Percentiles rank a stretch among this genome's conserved stretches.
Conservation (phyloP, 2,888 invertebrate species). For the Crepidodera aurea region DNA sequence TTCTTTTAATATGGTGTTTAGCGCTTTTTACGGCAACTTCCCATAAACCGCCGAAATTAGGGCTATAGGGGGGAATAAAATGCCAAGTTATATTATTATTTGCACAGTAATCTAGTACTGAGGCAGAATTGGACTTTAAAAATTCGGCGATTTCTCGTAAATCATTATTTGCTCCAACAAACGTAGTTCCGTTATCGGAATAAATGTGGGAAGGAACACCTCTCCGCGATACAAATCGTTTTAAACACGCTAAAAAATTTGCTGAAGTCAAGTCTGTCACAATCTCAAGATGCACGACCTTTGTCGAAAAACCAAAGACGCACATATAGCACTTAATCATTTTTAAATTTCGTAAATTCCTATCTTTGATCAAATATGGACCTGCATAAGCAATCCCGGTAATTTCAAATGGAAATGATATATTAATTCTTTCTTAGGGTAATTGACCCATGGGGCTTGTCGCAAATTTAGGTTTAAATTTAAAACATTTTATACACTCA, state of each 20-base stretch:
- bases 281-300: constrained; percentile 11
- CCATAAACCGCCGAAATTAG: constrained; percentile 40
- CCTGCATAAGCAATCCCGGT: constrained; percentile 30
- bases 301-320: constrained; percentile 8
- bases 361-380: background rate
- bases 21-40: constrained; percentile 35
- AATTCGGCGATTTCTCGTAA: constrained; percentile 11
- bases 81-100: constrained; percentile 17
- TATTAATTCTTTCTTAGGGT: constrained; percentile 14
- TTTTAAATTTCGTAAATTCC: background rate
- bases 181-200: constrained; percentile 13
- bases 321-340: constrained; percentile 12
- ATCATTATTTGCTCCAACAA: background rate
- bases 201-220: constrained; percentile 14
- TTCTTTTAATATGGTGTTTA: background rate
- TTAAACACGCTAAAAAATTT: constrained; percentile 11
- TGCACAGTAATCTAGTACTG: background rate
- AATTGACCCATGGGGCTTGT: constrained; percentile 10
- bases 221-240: constrained; percentile 8
- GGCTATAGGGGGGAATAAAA: constrained; percentile 41
- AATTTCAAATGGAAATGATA: constrained; percentile 24
- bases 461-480: constrained; percentile 20
- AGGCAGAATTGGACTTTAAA: background rate
- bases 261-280: background rate
- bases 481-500: constrained; percentile 26